These are phyloP conservation scores for Paradoxurus hermaphroditus DNA, from an alignment of 2,113 vertebrate species.

Conservation along the genomic window DNA sequence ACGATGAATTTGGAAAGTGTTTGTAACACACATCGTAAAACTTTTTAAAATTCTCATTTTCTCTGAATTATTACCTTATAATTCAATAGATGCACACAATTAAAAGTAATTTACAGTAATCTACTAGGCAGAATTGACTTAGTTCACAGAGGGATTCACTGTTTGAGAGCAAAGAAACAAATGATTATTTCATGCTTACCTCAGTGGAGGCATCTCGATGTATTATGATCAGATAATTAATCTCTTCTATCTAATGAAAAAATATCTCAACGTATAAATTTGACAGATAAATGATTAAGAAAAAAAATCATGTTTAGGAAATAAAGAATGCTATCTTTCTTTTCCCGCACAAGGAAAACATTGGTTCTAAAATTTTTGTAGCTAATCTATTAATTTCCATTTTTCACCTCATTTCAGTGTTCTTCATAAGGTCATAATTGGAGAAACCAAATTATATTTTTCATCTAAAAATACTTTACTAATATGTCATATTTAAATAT, in stretches of 20 bases:
- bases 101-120: neutral
- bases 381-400: neutral
- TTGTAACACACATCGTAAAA: neutral
- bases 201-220: neutral
- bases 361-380: neutral
- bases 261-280: neutral
- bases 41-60: neutral
- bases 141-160: neutral
- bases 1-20: neutral
- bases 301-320: neutral
- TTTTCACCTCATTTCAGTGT: neutral
- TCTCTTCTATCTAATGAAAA: neutral
- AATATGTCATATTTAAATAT: neutral
- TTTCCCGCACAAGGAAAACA: fast-evolving
- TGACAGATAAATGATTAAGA: neutral
- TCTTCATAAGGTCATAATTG: neutral
- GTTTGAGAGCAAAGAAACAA: neutral
- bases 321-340: neutral
- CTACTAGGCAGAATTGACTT: neutral
- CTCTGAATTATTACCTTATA: neutral
- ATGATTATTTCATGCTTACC: neutral
- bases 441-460: neutral
- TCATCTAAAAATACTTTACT: neutral
- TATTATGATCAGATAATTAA: neutral
- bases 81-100: neutral